phyloP scores from a whole-genome alignment of 2,797 vertebrate species.

The Etheostoma nigrum region DNA sequence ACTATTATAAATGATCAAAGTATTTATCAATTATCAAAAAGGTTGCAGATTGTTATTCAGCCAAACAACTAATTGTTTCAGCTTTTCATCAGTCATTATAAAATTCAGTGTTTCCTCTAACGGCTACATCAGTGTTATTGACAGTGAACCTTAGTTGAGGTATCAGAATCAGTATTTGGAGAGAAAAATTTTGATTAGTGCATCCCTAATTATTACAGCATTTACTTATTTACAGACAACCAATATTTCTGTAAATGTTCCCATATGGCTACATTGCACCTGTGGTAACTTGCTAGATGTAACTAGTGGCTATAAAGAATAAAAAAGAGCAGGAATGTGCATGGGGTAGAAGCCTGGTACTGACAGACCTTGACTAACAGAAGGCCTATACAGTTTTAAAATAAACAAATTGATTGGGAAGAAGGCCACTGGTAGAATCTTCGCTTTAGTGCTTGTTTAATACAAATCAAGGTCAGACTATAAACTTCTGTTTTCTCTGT shows the following conservation, averaged over 20 bases:
- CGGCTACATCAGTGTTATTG: neutral
- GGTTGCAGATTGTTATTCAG: neutral
- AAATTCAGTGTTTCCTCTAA: neutral
- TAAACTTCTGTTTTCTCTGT: neutral
- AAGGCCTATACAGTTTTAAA: neutral
- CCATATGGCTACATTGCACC: neutral
- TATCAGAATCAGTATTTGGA: neutral
- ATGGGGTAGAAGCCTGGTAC: neutral
- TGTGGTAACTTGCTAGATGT: neutral
- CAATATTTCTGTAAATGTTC: neutral
- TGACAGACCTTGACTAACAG: neutral
- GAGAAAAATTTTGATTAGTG: neutral
- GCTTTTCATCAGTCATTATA: neutral
- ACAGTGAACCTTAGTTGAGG: neutral
- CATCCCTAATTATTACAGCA: neutral
- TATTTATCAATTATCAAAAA: neutral
- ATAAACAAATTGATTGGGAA: neutral
- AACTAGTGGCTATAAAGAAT: neutral
- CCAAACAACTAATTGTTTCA: neutral
- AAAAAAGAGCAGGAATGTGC: neutral
- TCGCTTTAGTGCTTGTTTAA: neutral
- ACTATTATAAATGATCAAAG: neutral
- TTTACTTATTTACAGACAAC: neutral
- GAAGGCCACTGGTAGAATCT: neutral
- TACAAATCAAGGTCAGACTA: neutral